phyloP scores from a whole-genome alignment of 2,113 vertebrate species.

The Otus sunia region DNA sequence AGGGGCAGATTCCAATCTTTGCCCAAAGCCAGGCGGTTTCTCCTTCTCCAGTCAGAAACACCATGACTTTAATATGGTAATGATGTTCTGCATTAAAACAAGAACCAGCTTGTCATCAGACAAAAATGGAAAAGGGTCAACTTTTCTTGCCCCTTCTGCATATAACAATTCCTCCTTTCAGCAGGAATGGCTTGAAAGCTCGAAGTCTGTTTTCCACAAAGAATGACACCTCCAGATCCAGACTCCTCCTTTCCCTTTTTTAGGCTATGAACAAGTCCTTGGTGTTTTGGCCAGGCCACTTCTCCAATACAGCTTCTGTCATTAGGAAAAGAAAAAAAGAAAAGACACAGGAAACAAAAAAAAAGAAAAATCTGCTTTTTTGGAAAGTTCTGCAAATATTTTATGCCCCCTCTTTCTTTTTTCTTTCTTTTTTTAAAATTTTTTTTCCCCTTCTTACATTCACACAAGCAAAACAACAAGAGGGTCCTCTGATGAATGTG shows the following conservation, averaged over 20 bases:
- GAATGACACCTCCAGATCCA: conserved; percentile 24
- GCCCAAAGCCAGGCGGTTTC: not conserved
- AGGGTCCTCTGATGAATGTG: conserved; percentile 82
- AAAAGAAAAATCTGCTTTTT: not conserved
- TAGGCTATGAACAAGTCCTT: conserved; percentile 36
- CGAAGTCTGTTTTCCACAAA: not conserved
- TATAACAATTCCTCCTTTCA: conserved; percentile 63
- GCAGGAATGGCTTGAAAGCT: conserved; percentile 36
- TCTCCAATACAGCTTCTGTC: conserved; percentile 35
- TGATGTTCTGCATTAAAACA: conserved; percentile 54
- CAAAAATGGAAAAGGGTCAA: conserved; percentile 65
- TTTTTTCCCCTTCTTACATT: conserved; percentile 35
- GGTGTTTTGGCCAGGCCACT: not conserved
- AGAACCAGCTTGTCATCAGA: conserved; percentile 65
- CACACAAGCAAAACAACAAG: conserved; percentile 82
- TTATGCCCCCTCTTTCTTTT: conserved; percentile 57
- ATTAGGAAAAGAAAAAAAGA: not conserved
- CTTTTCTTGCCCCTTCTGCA: conserved; percentile 20
- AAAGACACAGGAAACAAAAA: not conserved
- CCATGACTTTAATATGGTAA: conserved; percentile 37
- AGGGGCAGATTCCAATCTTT: not conserved
- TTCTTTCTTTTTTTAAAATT: not conserved
- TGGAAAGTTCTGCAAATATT: conserved; percentile 70
- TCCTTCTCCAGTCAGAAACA: not conserved
- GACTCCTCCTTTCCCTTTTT: conserved; percentile 17